Conservation (phyloP, 2,113 vertebrate species). For the Dipodomys merriami region DNA sequence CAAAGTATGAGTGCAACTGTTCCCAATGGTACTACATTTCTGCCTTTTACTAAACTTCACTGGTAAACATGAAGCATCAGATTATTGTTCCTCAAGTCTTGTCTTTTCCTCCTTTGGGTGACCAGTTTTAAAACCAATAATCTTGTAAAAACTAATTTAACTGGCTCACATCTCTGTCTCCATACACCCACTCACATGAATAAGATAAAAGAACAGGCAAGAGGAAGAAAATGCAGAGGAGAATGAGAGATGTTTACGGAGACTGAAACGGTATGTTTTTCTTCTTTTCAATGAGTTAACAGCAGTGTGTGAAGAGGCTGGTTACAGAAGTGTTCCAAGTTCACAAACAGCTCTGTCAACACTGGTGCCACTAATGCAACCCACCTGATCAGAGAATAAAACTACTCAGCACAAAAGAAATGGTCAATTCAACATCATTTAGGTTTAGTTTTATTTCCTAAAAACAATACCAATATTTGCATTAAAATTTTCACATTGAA, state of each 20-base stretch:
- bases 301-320: conserved; percentile 69
- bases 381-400: neutral
- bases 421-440: conserved; percentile 63
- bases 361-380: neutral
- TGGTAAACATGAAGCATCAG: neutral
- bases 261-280: conserved; percentile 72
- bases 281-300: conserved; percentile 58
- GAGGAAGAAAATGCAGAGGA: neutral
- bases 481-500: conserved; percentile 65
- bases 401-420: conserved; percentile 63
- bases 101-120: neutral
- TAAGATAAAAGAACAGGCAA: conserved; percentile 42
- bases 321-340: conserved; percentile 63
- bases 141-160: neutral
- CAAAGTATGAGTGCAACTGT: neutral
- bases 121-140: conserved; percentile 3
- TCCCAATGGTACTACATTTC: neutral
- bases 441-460: conserved; percentile 72
- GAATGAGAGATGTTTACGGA: conserved; percentile 79
- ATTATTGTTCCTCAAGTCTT: neutral
- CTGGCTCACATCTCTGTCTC: neutral
- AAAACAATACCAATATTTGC: conserved; percentile 74
- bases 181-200: neutral
- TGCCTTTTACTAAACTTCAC: neutral
- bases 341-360: conserved; percentile 60